Evolutionary conservation across 2,888 invertebrate genomes (phyloP), one percentile per base, ranked within the genome.

Genomic region (Rhingia rostrata): DNA sequence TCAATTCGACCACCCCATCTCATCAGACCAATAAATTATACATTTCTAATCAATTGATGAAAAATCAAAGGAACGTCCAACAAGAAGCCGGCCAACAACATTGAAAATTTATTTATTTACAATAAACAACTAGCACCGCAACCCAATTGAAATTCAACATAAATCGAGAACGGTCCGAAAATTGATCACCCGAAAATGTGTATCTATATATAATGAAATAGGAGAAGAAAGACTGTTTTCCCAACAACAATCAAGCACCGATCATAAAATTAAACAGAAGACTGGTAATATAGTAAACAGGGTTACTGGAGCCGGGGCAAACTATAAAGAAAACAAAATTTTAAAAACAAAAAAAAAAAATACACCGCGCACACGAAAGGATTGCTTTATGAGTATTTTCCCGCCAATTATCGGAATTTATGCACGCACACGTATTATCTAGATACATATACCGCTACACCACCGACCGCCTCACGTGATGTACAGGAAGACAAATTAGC

Each of bases 361-460:
- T 60, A 64, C 37, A 54, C 12, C 47, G 60, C 64, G 41, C 43
- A 58, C 69, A 58, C 69, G 51, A 86, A 86, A 80, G 86, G 88
- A 89, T 90, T 90, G 89, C 89, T 90, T 90, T 90, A 90, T 90
- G 90, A 90, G 89, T 89, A 88, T 90, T 89, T 61, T 90, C 88
- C 89, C 88, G 89, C 89, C 90, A 90, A 90, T 90, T 90, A 89
- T 89, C 86, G 87, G 87, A 90, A 90, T 90, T 90, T 90, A 90
- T 90, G 82, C 61, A 64, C 56, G 53, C 49, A 61, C 56, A 74
- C 45, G 77, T 66, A 53, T 5, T 43, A 6, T 54, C 22, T 66
- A 49, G 47, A 58, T 77, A 67, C 61, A 39, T 32, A 6, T 30
- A n/a, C 22, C 22, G 22, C 10, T 32, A 53, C n/a, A n/a, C 9